Base-by-base conservation (phyloP, 2,113 vertebrate genomes). In the Morone chrysops region DNA sequence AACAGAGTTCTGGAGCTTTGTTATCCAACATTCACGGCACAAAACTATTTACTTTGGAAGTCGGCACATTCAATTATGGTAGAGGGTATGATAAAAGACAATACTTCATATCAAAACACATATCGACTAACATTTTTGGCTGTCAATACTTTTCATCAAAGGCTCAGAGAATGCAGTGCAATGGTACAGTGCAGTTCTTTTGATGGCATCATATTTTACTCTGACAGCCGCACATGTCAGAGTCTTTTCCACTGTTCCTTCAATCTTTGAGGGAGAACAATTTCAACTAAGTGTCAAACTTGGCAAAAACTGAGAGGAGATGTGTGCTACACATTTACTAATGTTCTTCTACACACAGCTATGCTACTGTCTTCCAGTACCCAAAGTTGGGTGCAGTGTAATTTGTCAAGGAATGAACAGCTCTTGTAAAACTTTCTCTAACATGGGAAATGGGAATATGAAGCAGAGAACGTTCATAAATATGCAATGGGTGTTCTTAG, bases 391-490 rank as follows among this genome's bases (percentile, higher is more conserved):
- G 68, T 36, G 17, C 80, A n/a, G 8, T 77, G 86, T 90, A 81
- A 91, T 94, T 94, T 93, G 91, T 93, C 85, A 66, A 78, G 81
- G 82, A 87, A 81, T 13, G 76, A 86, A 16, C 71, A 65, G 65
- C 70, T 84, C 92, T 90, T 90, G 90, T 92, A 91, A 85, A 90
- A 88, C 87, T 82, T 85, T 79, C 83, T 74, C 73, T 40, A 85
- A 92, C 92, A 92, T 47, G 90, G 69, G 84, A 86, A 85, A 84
- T 81, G 88, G 89, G 90, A 94, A 91, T 89, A 93, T 83, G 83
- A 92, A 93, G 87, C 89, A 80, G 56, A 82, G 74, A 65, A 17
- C 0, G 17, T 70, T 87, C 89, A 94, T 94, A 65, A 94, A 95
- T 94, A 94, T 93, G 84, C 85, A 93, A 71, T 22, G 61, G 60